These are phyloP conservation scores for Alcis repandata DNA, from an alignment of 2,888 invertebrate species.

Conservation along the genomic window DNA sequence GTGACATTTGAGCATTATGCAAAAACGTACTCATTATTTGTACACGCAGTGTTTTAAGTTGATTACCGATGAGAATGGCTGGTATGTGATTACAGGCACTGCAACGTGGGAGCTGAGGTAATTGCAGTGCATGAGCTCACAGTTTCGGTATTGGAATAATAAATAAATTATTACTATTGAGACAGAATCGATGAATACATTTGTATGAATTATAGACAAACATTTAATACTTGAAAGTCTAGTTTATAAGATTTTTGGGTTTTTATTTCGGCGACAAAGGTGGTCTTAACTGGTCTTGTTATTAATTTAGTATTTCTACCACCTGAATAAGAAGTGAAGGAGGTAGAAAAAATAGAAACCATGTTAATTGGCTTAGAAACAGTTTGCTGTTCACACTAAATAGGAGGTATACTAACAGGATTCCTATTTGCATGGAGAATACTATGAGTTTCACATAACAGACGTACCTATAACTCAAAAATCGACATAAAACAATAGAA, in stretches of 20 bases:
- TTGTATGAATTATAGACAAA: slow-evolving; percentile 10
- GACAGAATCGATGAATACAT: slow-evolving; percentile 25
- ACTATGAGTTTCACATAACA: no score
- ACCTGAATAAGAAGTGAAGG: no score
- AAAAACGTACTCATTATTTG: slow-evolving; percentile 45
- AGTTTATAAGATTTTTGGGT: background rate
- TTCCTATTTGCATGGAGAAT: no score
- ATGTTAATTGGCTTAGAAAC: no score
- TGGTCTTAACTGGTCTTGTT: no score
- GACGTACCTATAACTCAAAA: no score
- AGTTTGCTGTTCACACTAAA: no score
- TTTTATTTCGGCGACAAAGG: no score
- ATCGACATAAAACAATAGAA: background rate
- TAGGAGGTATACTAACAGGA: no score
- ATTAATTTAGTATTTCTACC: no score
- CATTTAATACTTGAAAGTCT: background rate
- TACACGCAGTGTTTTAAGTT: slow-evolving; percentile 52
- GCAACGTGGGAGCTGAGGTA: slow-evolving; percentile 38
- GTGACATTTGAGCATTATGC: slow-evolving; percentile 37
- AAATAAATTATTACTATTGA: slow-evolving; percentile 25
- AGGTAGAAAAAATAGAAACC: no score
- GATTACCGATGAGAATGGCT: slow-evolving; percentile 37
- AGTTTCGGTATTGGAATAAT: slow-evolving; percentile 26
- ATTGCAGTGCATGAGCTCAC: slow-evolving; percentile 27
- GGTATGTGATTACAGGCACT: slow-evolving; percentile 27